A percentile compares a stretch with the other conserved stretches of the same genome.
phyloP scores from a whole-genome alignment of 2,113 vertebrate species.

The Mellivora capensis region DNA sequence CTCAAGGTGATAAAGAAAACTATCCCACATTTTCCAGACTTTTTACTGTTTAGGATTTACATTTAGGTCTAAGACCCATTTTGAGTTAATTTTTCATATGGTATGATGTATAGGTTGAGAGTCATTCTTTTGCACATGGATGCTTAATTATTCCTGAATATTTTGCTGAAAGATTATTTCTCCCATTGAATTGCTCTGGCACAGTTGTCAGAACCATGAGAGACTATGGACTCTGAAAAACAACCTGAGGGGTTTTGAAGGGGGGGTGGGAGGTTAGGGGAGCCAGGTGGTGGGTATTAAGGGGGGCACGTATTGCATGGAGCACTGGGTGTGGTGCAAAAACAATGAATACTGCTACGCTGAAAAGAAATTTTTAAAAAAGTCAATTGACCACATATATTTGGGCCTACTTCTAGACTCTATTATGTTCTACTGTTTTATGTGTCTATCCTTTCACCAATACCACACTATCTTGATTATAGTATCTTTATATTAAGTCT shows the following conservation, averaged over 20 bases:
- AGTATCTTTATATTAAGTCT: neutral
- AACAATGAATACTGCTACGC: too few relatives aligned
- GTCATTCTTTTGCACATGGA: neutral
- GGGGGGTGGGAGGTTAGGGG: too few relatives aligned
- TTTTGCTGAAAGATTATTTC: neutral
- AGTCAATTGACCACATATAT: neutral
- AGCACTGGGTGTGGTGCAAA: too few relatives aligned
- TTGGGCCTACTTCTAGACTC: neutral
- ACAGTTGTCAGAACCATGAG: neutral
- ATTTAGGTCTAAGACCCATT: neutral
- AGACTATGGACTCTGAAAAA: too few relatives aligned
- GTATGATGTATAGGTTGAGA: neutral
- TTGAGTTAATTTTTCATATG: neutral
- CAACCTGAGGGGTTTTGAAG: too few relatives aligned
- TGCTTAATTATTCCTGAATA: neutral
- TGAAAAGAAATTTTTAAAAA: too few relatives aligned
- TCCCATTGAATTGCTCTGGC: neutral
- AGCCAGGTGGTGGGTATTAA: too few relatives aligned
- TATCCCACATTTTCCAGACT: neutral
- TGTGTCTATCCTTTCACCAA: neutral
- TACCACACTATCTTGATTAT: neutral
- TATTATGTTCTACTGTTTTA: neutral
- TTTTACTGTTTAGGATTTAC: neutral
- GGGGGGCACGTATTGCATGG: too few relatives aligned
- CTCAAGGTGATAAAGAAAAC: neutral